Evolutionary conservation across 2,113 vertebrate species (phyloP).

Genomic region (Kobus ellipsiprymnus): DNA sequence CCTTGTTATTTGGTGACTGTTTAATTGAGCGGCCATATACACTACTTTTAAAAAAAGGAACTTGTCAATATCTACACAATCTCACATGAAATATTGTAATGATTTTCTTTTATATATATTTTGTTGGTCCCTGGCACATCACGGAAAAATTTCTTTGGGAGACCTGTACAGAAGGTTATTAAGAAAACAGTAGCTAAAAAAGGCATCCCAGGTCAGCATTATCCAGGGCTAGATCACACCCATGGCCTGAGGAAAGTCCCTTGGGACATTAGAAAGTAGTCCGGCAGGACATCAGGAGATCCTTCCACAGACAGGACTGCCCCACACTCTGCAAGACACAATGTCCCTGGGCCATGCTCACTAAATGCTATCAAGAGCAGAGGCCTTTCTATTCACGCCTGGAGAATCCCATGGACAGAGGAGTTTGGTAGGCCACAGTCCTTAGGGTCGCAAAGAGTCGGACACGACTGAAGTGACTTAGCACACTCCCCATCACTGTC

Average conservation of each 20-base stretch:
- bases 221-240: background rate
- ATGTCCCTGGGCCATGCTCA: background rate
- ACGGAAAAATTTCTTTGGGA: constrained; percentile 5
- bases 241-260: background rate
- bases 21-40: constrained; percentile 63
- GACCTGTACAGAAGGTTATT: background rate
- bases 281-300: background rate
- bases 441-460: background rate
- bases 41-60: background rate
- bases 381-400: background rate
- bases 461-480: background rate
- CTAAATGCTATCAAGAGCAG: background rate
- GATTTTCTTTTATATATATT: constrained; percentile 5
- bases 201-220: background rate
- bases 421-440: background rate
- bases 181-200: background rate
- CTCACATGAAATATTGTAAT: constrained; percentile 17
- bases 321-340: rapidly evolving
- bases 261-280: background rate
- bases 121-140: constrained; percentile 1
- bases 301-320: background rate
- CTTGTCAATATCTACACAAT: constrained; percentile 16
- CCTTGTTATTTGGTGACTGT: constrained; percentile 12
- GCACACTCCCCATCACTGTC: background rate
- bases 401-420: background rate